These are phyloP conservation scores for Agelas oroides DNA, from an alignment of 37 sponge, comb jelly and placozoan species.

Conservation along the genomic window DNA sequence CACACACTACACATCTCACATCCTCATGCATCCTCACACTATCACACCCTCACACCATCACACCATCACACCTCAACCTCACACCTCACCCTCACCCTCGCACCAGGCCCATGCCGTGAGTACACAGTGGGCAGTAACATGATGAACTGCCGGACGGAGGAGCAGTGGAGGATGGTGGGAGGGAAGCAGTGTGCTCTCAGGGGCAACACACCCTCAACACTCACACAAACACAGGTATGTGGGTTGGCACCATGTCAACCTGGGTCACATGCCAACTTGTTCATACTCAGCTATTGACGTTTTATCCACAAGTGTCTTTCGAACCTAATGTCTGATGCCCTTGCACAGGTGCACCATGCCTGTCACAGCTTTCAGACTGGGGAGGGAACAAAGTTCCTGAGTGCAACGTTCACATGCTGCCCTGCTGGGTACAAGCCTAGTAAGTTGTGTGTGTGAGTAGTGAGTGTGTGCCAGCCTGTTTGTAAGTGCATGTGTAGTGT, in stretches of 20 bases:
- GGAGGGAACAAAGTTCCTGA: background rate
- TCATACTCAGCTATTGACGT: too few species aligned
- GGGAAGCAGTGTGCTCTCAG: constrained; percentile 34
- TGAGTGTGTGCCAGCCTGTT: too few species aligned
- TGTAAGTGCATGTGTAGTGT: too few species aligned
- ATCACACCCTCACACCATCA: too few species aligned
- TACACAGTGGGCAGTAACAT: constrained; percentile 38
- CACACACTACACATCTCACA: too few species aligned
- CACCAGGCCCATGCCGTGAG: constrained; percentile 17
- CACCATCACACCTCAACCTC: too few species aligned
- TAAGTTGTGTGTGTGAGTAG: too few species aligned
- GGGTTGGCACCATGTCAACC: background rate
- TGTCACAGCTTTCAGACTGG: background rate
- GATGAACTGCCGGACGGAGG: constrained; percentile 55
- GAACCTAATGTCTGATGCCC: too few species aligned
- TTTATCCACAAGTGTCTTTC: too few species aligned
- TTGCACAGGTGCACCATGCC: background rate
- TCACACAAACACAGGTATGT: background rate
- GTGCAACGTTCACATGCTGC: constrained; percentile 25
- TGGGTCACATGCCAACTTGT: too few species aligned
- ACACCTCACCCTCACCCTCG: too few species aligned
- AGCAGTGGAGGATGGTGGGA: constrained; percentile 46
- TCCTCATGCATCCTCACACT: background rate
- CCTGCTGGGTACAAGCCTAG: too few species aligned
- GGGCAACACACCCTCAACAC: background rate